These are phyloP conservation scores for Astropecten irregularis DNA, from an alignment of 53 echinoderm and acorn worm genomes.

Conservation along the genomic window DNA sequence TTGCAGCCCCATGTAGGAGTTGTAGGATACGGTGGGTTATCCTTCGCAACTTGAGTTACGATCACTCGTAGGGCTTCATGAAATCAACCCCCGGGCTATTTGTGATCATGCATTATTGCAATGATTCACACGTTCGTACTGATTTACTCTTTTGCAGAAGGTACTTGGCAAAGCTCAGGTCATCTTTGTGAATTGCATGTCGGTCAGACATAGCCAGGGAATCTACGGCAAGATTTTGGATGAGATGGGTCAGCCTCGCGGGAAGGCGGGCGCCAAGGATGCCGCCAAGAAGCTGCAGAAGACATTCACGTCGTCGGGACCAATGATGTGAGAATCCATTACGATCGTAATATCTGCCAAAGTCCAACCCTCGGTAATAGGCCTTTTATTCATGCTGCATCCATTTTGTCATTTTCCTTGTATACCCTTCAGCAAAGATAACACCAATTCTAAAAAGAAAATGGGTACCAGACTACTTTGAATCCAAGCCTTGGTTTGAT, in stretches of 20 bases:
- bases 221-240: conserved; percentile 80
- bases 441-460: too few relatives aligned
- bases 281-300: conserved; percentile 75
- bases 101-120: too few relatives aligned
- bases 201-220: conserved; percentile 81
- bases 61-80: too few relatives aligned
- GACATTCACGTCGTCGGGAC: conserved; percentile 72
- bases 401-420: too few relatives aligned
- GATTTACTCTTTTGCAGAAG: conserved; percentile 38
- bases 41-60: too few relatives aligned
- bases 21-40: too few relatives aligned
- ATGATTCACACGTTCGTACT: background rate
- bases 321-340: conserved; percentile 82
- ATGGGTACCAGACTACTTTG: too few relatives aligned
- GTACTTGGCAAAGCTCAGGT: conserved; percentile 33
- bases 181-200: conserved; percentile 92
- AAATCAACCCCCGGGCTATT: too few relatives aligned
- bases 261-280: conserved; percentile 64
- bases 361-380: background rate
- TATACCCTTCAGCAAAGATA: too few relatives aligned
- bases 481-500: too few relatives aligned
- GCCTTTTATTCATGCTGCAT: too few relatives aligned
- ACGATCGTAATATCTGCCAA: background rate
- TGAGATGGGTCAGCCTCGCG: conserved; percentile 28
- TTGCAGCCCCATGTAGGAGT: too few relatives aligned